phyloP scores from a whole-genome alignment of 2,888 invertebrate species.

The Omphaloscelis lunosa region DNA sequence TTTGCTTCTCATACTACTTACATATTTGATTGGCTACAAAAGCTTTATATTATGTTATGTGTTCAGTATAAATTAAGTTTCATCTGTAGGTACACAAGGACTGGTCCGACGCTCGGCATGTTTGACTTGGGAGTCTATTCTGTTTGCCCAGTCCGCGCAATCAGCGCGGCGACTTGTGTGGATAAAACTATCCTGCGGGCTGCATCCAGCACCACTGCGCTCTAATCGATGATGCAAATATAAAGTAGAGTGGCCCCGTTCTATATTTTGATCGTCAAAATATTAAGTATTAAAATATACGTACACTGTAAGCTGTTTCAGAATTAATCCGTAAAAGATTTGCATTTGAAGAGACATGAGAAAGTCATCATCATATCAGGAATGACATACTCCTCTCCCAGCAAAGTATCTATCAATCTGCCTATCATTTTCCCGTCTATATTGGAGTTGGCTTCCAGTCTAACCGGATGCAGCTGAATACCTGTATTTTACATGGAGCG shows the following conservation, averaged over 20 bases:
- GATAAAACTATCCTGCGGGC: slow-evolving; percentile 61
- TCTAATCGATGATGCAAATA: slow-evolving; percentile 49
- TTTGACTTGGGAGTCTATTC: slow-evolving; percentile 78
- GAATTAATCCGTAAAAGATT: background rate
- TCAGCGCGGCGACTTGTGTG: slow-evolving; percentile 72
- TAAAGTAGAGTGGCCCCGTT: background rate
- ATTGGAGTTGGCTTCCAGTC: no score
- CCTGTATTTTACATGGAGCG: no score
- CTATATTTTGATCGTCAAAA: slow-evolving; percentile 1
- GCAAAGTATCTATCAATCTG: background rate
- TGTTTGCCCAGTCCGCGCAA: slow-evolving; percentile 82
- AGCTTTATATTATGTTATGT: slow-evolving; percentile 52
- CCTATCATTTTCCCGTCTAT: no score
- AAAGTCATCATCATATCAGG: background rate
- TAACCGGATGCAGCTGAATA: no score
- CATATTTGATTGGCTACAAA: slow-evolving; percentile 60
- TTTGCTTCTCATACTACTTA: slow-evolving; percentile 35
- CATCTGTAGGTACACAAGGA: slow-evolving; percentile 66
- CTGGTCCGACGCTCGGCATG: slow-evolving; percentile 63
- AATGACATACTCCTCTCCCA: background rate
- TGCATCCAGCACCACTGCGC: slow-evolving; percentile 48
- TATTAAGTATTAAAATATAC: background rate
- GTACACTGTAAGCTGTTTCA: background rate
- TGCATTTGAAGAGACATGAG: background rate
- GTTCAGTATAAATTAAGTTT: slow-evolving; percentile 66